These are phyloP conservation scores for Siphlonurus alternatus DNA, from an alignment of 2,888 invertebrate genomes.

Conservation along the genomic window DNA sequence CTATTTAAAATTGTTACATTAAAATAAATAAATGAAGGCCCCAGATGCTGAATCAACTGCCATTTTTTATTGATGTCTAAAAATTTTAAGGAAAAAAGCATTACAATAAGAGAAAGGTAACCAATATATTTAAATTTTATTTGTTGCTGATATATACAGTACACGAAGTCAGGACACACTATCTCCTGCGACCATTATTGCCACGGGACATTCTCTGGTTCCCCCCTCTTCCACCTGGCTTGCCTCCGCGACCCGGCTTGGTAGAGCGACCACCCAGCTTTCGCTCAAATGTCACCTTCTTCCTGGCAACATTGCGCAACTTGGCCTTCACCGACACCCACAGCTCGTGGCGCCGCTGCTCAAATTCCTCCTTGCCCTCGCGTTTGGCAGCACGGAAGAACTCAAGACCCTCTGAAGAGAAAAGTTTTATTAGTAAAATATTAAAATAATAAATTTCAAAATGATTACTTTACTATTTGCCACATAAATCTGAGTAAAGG, in stretches of 20 bases:
- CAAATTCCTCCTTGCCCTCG: not conserved
- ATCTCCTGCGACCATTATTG: too few species aligned
- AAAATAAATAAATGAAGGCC: too few species aligned
- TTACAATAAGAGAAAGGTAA: too few species aligned
- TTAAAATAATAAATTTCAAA: not conserved
- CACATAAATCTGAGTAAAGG: not conserved
- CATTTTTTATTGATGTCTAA: too few species aligned
- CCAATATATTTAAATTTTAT: too few species aligned
- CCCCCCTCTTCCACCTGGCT: not conserved
- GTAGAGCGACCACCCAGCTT: not conserved
- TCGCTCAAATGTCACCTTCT: not conserved
- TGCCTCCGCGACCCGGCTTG: not conserved
- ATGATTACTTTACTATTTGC: not conserved
- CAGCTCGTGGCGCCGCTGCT: not conserved
- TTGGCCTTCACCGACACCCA: not conserved
- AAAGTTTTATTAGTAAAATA: not conserved
- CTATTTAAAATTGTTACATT: too few species aligned
- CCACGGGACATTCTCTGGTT: not conserved
- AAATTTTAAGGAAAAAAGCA: too few species aligned
- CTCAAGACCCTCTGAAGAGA: not conserved
- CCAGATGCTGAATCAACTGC: too few species aligned
- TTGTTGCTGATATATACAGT: too few species aligned
- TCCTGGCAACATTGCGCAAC: not conserved
- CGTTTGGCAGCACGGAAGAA: not conserved
- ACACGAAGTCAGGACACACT: too few species aligned